These are phyloP conservation scores for Phasia obesa DNA, from an alignment of 2,888 invertebrate species.

Conservation along the genomic window DNA sequence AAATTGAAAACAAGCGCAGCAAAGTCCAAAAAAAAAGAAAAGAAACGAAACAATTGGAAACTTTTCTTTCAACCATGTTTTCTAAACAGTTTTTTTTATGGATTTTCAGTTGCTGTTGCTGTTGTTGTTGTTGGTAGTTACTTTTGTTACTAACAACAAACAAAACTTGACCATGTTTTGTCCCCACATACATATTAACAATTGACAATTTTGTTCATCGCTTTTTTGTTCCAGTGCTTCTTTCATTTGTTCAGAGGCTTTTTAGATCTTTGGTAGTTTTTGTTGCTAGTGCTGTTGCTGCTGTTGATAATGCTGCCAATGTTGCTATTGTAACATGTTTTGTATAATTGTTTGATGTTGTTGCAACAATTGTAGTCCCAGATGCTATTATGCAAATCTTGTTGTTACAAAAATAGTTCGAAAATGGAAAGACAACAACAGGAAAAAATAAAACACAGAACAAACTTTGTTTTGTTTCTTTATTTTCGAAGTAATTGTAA, in stretches of 20 bases:
- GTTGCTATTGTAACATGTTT: slow-evolving; percentile 72
- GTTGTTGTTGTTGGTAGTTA: slow-evolving; percentile 31
- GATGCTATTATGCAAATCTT: slow-evolving; percentile 68
- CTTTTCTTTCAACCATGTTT: slow-evolving; percentile 50
- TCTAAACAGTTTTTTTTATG: slow-evolving; percentile 8
- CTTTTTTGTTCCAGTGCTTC: neutral
- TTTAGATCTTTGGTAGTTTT: slow-evolving; percentile 38
- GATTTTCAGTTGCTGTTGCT: slow-evolving; percentile 30
- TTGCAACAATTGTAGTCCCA: slow-evolving; percentile 69
- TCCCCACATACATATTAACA: slow-evolving; percentile 80
- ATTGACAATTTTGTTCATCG: slow-evolving; percentile 73
- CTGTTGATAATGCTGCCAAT: slow-evolving; percentile 63
- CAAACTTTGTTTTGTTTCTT: neutral
- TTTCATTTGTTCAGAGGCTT: slow-evolving; percentile 67
- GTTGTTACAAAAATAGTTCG: slow-evolving; percentile 44
- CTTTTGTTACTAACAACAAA: slow-evolving; percentile 74
- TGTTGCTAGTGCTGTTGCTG: slow-evolving; percentile 37
- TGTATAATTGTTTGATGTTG: slow-evolving; percentile 70
- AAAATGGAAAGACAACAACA: slow-evolving; percentile 8
- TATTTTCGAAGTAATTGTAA: slow-evolving; percentile 58
- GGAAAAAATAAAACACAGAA: neutral
- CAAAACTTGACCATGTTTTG: slow-evolving; percentile 79
- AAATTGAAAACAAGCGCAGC: slow-evolving; percentile 36
- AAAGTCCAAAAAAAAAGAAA: neutral
- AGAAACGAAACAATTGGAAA: neutral